Base-by-base conservation (phyloP, 2,113 vertebrate species). In the Neodontobutis hainanensis region DNA sequence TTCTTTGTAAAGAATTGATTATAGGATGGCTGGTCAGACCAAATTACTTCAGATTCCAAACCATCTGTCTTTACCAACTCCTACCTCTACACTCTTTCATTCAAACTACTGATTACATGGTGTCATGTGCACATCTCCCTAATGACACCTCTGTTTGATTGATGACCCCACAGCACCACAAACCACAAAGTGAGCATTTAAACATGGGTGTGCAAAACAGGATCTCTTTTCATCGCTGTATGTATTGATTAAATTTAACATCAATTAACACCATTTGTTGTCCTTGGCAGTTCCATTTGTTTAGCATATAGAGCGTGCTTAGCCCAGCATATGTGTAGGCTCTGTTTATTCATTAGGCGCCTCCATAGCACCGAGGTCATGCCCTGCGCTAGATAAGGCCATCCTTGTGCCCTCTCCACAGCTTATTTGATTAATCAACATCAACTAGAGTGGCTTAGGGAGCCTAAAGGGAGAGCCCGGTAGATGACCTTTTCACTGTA, bases 351-450 rank as follows among this genome's bases (percentile, higher is more conserved):
- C 76, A 74, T 85, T 56, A 75, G 79, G 46, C 45, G 4, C 65
- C 55, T 68, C 16, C 36, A 4, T 50, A 67, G 57, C 57, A 15
- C 11, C 32, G 65, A 86, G 85, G 85, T 70, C 72, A 66, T 4
- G 67, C 27, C 53, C 61, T 46, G n/a, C 57, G 69, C 58, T 77
- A 83, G 86, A 86, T 79, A 79, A 80, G 75, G 59, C 74, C 62
- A 70, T 81, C 80, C 73, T 77, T 59, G 46, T 69, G 66, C 75
- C 70, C 77, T 69, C 71, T 45, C 46, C 16, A 40, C 27, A 55
- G 52, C 82, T 80, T 70, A 84, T 89, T 87, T 86, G 75, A 86
- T 81, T 86, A 69, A 90, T 88, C 83, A 68, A 77, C 77, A 82
- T 82, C 87, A 85, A 82, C 88, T 89, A 87, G 48, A 59, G 74